Evolutionary conservation across 53 echinoderm and acorn worm species (phyloP), one percentile per base, ranked within the genome.

Genomic region (Echinometra lucunter): DNA sequence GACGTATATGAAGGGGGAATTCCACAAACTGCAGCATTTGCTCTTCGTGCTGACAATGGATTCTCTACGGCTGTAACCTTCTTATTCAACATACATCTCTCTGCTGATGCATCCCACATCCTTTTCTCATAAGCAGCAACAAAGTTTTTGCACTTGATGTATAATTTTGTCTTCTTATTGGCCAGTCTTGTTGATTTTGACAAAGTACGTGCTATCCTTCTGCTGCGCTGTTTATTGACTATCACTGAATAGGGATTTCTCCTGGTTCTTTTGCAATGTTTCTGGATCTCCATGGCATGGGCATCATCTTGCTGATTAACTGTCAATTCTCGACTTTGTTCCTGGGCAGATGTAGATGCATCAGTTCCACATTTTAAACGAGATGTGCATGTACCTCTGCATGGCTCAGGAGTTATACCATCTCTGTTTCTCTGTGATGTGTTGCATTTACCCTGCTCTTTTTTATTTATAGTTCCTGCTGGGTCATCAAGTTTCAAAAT

Each of bases 81-180:
- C 78, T 78, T 38, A 38, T 40, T 78, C 9, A 21, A 5, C 16
- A 8, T 34, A 70, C 70, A 70, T 15, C 78, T 38, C 78, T 78
- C 13, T 49, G 13, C 85, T 47, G 85, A 49, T 47, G 53, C 28
- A 49, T 85, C 40, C 12, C 28, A 49, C 85, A 47, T 85, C 21
- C 15, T 85, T 49, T 85, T 49, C 85, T 85, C 85, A 85, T 85
- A 85, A 28, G 85, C 47, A 85, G 85, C 85, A 3, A 19, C 85
- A 85, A 47, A 85, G 11, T 27, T 25, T 37, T 85, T 85, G 16
- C 85, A 85, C 49, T 47, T 85, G 2, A 47, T 10, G 18, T 85
- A 85, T 28, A 85, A 85, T 28, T 85, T 85, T 28, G 28, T 85
- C 47, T 85, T 85, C 47, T 85, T 85, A 28, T 10, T 44, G 1